These are phyloP conservation scores for Mechanitis mazaeus DNA, from an alignment of 2,888 invertebrate genomes.

Conservation along the genomic window DNA sequence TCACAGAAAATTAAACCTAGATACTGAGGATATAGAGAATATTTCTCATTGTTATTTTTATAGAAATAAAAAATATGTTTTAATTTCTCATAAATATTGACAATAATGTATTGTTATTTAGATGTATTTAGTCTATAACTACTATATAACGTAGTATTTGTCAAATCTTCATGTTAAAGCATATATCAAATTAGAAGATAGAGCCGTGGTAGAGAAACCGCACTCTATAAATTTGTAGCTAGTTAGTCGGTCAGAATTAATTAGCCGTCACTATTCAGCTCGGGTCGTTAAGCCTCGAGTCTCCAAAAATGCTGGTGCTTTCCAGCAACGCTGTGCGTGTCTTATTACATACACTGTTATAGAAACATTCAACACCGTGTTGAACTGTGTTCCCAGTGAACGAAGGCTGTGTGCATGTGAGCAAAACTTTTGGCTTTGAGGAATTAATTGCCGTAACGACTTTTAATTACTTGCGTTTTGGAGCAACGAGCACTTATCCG, in stretches of 20 bases:
- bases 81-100: no score
- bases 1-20: no score
- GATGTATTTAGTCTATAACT: no score
- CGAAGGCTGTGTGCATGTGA: conserved; percentile 12
- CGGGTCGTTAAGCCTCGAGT: conserved; percentile 54
- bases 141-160: no score
- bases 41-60: no score
- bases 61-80: no score
- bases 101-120: no score
- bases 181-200: conserved; percentile 42
- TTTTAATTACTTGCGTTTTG: conserved; percentile 55
- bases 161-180: no score
- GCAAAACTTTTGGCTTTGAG: conserved; percentile 63
- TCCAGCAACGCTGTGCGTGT: conserved; percentile 20
- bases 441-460: conserved; percentile 73
- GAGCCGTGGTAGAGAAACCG: conserved; percentile 26
- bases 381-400: conserved; percentile 4
- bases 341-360: background rate
- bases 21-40: no score
- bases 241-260: conserved; percentile 56
- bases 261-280: conserved; percentile 45
- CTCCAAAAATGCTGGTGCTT: conserved; percentile 40
- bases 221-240: conserved; percentile 45
- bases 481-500: conserved; percentile 38
- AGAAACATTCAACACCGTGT: conserved; percentile 4